Conservation (phyloP, 2,888 invertebrate species). For the Endomychus coccineus region DNA sequence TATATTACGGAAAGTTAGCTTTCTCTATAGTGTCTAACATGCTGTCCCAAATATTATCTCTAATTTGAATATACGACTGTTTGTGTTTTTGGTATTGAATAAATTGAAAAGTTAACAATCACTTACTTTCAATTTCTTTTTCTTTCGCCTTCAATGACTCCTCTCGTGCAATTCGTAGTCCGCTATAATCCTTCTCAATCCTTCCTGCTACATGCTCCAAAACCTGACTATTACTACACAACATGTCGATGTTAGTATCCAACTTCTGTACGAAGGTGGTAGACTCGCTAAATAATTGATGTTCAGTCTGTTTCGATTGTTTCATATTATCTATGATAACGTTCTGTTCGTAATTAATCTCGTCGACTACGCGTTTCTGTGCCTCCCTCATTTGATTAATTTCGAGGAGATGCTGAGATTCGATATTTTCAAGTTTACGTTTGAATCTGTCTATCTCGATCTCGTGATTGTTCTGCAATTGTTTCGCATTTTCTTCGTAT, state of each 20-base stretch:
- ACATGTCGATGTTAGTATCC: constrained; percentile 44
- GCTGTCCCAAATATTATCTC: no score
- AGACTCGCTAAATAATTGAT: constrained; percentile 46
- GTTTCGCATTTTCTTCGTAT: constrained; percentile 47
- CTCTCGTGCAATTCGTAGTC: constrained; percentile 45
- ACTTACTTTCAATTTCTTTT: constrained; percentile 49
- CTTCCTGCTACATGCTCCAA: constrained; percentile 46
- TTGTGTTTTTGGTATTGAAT: no score
- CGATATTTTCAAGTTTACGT: constrained; percentile 33
- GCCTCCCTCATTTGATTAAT: constrained; percentile 48
- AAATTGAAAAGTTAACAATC: no score
- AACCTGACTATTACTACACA: constrained; percentile 46
- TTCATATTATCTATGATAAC: constrained; percentile 54
- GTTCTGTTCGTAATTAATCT: constrained; percentile 47
- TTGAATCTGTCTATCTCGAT: constrained; percentile 34
- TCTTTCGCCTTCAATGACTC: constrained; percentile 49
- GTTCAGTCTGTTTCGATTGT: constrained; percentile 50
- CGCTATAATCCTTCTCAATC: constrained; percentile 44
- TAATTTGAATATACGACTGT: no score
- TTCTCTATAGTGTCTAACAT: no score
- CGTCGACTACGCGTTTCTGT: constrained; percentile 46
- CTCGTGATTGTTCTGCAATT: constrained; percentile 29
- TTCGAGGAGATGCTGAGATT: constrained; percentile 34
- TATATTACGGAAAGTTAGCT: no score
- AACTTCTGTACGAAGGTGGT: constrained; percentile 48